phyloP scores from a whole-genome alignment of 1,140 invertebrate genomes.

The Hycleus cichorii region DNA sequence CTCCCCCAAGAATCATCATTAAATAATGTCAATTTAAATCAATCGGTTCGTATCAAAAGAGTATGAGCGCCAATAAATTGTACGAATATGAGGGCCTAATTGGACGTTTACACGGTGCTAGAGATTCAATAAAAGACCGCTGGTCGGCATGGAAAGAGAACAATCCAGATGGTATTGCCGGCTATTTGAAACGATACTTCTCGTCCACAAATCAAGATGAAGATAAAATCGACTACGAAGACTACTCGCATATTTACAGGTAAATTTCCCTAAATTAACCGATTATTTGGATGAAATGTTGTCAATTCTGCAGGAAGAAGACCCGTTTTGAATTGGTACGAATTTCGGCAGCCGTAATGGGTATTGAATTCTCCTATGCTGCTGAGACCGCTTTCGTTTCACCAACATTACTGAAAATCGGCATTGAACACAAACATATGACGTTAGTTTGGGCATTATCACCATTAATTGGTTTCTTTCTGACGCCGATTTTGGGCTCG shows the following conservation, averaged over 20 bases:
- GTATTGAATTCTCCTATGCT: constrained; percentile 95
- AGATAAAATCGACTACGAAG: constrained; percentile 40
- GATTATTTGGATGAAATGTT: neutral
- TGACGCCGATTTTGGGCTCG: constrained; percentile 86
- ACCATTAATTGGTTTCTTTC: constrained; percentile 85
- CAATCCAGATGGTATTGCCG: constrained; percentile 44
- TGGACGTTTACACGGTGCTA: constrained; percentile 60
- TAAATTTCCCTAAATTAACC: constrained; percentile 36
- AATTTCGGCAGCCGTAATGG: constrained; percentile 90
- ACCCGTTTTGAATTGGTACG: constrained; percentile 73
- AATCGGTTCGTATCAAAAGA: neutral
- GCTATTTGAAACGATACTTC: neutral
- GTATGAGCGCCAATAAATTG: constrained; percentile 59
- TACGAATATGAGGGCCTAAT: constrained; percentile 67
- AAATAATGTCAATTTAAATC: too few relatives aligned
- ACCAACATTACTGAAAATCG: constrained; percentile 87
- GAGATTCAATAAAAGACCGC: constrained; percentile 53
- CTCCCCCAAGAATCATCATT: too few relatives aligned
- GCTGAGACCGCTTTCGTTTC: constrained; percentile 96
- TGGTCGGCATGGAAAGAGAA: constrained; percentile 53
- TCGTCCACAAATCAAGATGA: neutral
- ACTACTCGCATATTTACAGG: constrained; percentile 73
- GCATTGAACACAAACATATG: constrained; percentile 85
- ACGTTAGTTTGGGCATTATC: constrained; percentile 92
- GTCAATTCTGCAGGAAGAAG: constrained; percentile 56